phyloP scores from a whole-genome alignment of 2,888 invertebrate species.

The Xestia sexstrigata region DNA sequence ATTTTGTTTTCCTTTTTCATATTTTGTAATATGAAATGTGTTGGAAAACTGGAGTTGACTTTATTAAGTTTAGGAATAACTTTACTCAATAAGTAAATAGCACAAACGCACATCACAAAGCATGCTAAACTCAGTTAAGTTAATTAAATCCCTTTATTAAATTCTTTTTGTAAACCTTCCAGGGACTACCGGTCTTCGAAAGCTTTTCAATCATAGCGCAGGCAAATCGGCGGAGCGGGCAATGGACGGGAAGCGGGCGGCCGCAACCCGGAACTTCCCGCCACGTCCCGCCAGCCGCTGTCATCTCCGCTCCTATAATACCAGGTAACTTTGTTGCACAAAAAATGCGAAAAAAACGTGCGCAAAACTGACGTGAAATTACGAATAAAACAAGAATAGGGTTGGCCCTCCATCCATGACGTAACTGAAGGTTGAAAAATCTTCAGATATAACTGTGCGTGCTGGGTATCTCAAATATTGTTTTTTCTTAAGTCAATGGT shows the following conservation, averaged over 20 bases:
- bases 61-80: not conserved
- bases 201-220: conserved; percentile 73
- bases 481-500: too few relatives aligned
- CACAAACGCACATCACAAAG: not conserved
- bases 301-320: conserved; percentile 26
- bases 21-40: conserved; percentile 2
- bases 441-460: not conserved
- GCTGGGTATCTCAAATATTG: too few relatives aligned
- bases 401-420: not conserved
- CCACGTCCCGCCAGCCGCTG: conserved; percentile 2
- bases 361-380: not conserved
- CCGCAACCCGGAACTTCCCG: not conserved
- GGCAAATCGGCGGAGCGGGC: conserved; percentile 75
- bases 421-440: not conserved
- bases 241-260: conserved; percentile 55
- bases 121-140: conserved; percentile 7
- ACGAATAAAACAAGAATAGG: not conserved
- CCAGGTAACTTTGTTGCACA: conserved; percentile 26
- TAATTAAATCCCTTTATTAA: too few relatives aligned
- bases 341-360: too few relatives aligned
- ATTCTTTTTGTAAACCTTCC: not conserved
- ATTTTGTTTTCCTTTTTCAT: not conserved
- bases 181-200: conserved; percentile 55
- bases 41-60: not conserved
- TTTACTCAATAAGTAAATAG: not conserved